Evolutionary conservation across 2,797 vertebrate genomes (phyloP), one percentile per base, ranked within the genome.

Genomic region (Dipus sagitta): DNA sequence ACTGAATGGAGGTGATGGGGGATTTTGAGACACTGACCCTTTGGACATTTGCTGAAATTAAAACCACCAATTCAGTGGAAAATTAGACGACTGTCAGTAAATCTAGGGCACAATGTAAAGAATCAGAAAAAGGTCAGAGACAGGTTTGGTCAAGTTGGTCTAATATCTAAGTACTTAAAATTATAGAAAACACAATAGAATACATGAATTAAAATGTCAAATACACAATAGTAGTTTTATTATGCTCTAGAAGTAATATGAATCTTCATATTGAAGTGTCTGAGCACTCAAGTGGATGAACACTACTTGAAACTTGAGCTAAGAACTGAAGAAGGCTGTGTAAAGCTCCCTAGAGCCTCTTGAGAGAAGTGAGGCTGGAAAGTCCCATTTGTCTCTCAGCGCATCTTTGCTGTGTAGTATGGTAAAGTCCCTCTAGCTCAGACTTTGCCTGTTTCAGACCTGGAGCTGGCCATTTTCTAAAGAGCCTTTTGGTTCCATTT

Each of bases 151-250:
- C 72, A 93, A 65, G 38, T 78, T 91, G 71, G 13, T 84, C 58
- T 81, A 64, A n/a, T 72, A 70, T 38, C 38, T 38, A 86, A 74
- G 88, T 86, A 54, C 28, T 86, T 92, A 65, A 32, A 90, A 90
- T 3, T 67, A 12, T 65, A 47, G 30, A 52, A 32, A 42, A 67
- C 9, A 28, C 24, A 58, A 12, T 74, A 30, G 47, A 84, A 18
- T 78, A 81, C 83, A 68, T 60, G 58, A 75, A 32, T 74, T 82
- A 74, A n/a, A 76, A 71, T 54, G 72, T 71, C 38, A 52, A 34
- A 77, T 85, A 47, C 71, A 64, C 92, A 68, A 60, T 62, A 78
- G 77, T 76, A 80, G 12, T 71, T 68, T 79, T 77, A 20, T 89
- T 87, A 28, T 72, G 62, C 32, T 87, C 32, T 74, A 67, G 68